Evolutionary conservation across 2,113 vertebrate species (phyloP).

Genomic region (Archocentrus centrarchus): DNA sequence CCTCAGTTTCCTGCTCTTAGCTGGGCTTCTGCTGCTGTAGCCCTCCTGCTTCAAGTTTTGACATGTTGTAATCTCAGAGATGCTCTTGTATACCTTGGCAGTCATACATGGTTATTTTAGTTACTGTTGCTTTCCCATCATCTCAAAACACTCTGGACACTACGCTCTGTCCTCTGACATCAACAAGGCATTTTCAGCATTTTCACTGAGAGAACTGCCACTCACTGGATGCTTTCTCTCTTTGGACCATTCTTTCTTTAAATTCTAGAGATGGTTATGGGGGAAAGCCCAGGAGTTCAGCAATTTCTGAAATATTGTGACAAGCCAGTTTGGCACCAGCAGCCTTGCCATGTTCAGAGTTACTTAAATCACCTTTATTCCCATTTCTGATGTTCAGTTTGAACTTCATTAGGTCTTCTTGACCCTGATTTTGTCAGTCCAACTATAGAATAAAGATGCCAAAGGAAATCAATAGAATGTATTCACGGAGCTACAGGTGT

Average conservation of each 20-base stretch:
- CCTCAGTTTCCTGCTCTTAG: not conserved
- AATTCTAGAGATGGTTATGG: no score
- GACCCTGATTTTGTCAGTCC: not conserved
- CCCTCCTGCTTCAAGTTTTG: not conserved
- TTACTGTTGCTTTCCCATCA: not conserved
- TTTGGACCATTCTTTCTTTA: no score
- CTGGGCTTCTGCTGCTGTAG: not conserved
- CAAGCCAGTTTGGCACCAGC: not conserved
- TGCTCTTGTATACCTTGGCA: not conserved
- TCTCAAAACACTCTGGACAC: fast-evolving
- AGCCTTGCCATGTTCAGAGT: not conserved
- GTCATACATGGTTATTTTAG: not conserved
- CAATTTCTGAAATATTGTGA: not conserved
- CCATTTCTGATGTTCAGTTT: no score
- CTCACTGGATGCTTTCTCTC: not conserved
- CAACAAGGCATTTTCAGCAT: not conserved
- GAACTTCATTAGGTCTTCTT: not conserved
- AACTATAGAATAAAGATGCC: not conserved
- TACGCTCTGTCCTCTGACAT: not conserved
- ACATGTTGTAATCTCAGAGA: not conserved
- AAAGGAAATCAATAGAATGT: not conserved
- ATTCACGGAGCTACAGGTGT: not conserved
- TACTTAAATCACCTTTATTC: no score
- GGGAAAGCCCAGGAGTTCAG: no score
- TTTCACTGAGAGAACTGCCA: not conserved